Conservation (phyloP, 2,797 vertebrate genomes). For the Carapus acus region DNA sequence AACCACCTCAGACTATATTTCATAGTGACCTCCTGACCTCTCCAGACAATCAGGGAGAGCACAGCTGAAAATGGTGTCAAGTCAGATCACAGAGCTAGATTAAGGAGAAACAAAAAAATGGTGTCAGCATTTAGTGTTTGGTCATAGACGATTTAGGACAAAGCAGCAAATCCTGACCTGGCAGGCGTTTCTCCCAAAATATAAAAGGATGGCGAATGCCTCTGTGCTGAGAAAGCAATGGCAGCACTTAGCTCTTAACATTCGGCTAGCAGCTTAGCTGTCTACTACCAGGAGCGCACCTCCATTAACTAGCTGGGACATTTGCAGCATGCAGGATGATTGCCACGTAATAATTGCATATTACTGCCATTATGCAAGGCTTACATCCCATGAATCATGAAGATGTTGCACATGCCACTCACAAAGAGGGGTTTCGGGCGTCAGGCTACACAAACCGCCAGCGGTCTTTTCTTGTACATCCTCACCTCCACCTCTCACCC, state of each 20-base stretch:
- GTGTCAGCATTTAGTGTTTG: no score
- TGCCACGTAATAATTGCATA: neutral
- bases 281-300: neutral
- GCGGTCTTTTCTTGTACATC: constrained; percentile 1
- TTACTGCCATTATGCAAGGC: neutral
- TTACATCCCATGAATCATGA: neutral
- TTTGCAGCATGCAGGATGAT: neutral
- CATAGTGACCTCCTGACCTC: no score
- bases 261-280: neutral
- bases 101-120: no score
- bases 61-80: no score
- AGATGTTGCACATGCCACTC: neutral
- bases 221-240: neutral
- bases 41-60: no score
- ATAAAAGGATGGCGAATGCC: no score
- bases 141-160: no score
- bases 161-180: no score
- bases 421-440: neutral
- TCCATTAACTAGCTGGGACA: constrained; percentile 1
- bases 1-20: no score
- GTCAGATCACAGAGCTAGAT: no score
- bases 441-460: constrained; percentile 16
- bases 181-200: no score
- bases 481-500: no score
- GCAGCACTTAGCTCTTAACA: neutral